Base-by-base conservation (phyloP, 53 echinoderm and acorn worm species). In the Pentamera pediparva region DNA sequence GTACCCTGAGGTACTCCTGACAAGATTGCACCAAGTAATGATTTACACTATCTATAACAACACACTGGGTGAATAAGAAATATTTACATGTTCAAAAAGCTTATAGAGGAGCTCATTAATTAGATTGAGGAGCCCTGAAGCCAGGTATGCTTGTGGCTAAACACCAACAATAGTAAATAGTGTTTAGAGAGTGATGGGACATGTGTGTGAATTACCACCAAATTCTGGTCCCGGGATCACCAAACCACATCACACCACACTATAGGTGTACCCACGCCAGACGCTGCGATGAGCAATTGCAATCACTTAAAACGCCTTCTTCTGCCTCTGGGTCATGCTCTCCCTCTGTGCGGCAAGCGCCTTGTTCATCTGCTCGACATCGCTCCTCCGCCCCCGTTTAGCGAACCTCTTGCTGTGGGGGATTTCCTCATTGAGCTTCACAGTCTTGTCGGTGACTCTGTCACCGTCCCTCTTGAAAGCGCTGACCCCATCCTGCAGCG, bases 381-480 rank as follows among this genome's bases (percentile, higher is more conserved):
- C 71, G 24, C 50, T 69, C 64, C 82, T 56, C 65, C 75, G 75
- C 35, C 75, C 56, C 62, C 82, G 84, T 45, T 76, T 89, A 41
- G 80, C 20, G 35, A 72, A 56, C 78, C 71, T 86, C 62, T 76
- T 87, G 20, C 79, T 77, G 31, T 76, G 74, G 21, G 82, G 59
- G 25, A 79, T 67, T 2, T 84, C 82, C 39, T 95, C 88, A 6
- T 83, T 81, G 19, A 95, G 73, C 62, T 88, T 95, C 29, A 91
- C 76, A 13, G 71, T 87, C 75, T 95, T 95, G 76, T 91, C 88
- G 35, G 82, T 79, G 3, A 71, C 88, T 7, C 31, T 52, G 39
- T 87, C 84, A 7, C 90, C 90, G 39, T 90, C 85, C 40, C 94
- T 81, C 62, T 87, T 57, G 54, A 94, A 94, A 21, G 84, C 94